Base-by-base conservation (phyloP, 2,888 invertebrate species). In the Anodontia alba region DNA sequence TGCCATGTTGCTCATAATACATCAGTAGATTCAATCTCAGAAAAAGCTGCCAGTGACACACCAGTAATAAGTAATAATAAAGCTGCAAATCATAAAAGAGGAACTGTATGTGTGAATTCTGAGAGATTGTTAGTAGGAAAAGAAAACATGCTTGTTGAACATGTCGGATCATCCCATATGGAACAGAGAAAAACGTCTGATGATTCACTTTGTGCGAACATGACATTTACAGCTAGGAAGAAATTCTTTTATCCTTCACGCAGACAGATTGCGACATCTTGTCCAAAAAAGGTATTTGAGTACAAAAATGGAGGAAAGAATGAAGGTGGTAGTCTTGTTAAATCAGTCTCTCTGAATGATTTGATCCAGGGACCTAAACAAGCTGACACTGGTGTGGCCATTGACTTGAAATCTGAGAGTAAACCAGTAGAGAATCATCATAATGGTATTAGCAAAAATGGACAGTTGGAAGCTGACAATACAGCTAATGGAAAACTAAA, bases 221-320 rank as follows among this genome's bases (percentile, higher is more conserved):
- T 29, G 29, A 43, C 26, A 17, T 23, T 62, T 8, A 17, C 62
- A n/a, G 62, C 33, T 33, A 3, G 17, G 7, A 62, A 72, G 49
- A 81, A 80, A 42, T 91, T 91, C 73, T 76, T 88, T 67, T 91
- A 91, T 66, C 91, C 91, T 29, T 86, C 88, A 15, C 76, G 68
- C n/a, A 81, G 77, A 23, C 87, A 89, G 67, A 89, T 89, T 38
- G 77, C 73, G 23, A 77, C 66, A 10, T 73, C 85, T 1, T 85
- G 83, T 68, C 88, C 89, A 0, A 78, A 84, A 67, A 84, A 76
- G 57, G 82, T 89, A 5, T 90, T 85, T 70, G 81, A 81, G n/a
- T 89, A 78, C 62, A 57, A 76, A 62, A 75, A 80, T 36, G 62
- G 67, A 57, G 67, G 43, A n/a, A 43, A n/a, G 26, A 43, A 62